These are phyloP conservation scores for Pyrgilauda ruficollis DNA, from an alignment of 2,113 vertebrate species.

Conservation along the genomic window DNA sequence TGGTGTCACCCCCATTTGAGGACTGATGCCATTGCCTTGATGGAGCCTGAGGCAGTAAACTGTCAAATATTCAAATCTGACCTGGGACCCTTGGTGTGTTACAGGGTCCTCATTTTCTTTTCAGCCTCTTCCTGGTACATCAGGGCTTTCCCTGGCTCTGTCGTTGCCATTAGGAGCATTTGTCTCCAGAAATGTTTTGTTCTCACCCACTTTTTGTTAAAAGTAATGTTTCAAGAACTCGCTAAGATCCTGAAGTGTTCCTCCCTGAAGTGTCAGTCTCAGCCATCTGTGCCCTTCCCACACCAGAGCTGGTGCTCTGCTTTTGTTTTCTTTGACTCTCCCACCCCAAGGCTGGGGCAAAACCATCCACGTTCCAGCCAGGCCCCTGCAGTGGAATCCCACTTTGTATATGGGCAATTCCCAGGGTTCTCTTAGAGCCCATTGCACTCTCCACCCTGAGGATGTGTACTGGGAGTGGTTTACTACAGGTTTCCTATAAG, in stretches of 20 bases:
- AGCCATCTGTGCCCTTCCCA: constrained; percentile 41
- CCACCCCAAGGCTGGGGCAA: not conserved
- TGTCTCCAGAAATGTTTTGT: not conserved
- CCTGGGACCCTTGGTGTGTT: not conserved
- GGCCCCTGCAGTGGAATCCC: not conserved
- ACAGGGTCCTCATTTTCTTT: not conserved
- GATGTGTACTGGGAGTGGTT: too few species aligned
- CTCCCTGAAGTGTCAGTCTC: constrained; percentile 19
- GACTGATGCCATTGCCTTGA: not conserved
- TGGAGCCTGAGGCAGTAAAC: not conserved
- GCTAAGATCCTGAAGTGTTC: not conserved
- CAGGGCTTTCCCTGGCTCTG: not conserved
- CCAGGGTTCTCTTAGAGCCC: not conserved
- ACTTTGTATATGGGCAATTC: accelerated
- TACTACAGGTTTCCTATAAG: not conserved
- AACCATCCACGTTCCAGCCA: not conserved
- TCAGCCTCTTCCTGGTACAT: not conserved
- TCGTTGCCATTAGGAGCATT: not conserved
- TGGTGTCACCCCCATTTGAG: not conserved
- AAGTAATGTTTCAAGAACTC: not conserved
- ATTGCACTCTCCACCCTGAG: not conserved
- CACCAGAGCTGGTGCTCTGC: not conserved
- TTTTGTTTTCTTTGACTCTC: not conserved
- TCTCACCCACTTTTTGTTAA: not conserved
- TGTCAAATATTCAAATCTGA: not conserved